phyloP scores from a whole-genome alignment of 2,113 vertebrate species.

The Mesocricetus auratus region DNA sequence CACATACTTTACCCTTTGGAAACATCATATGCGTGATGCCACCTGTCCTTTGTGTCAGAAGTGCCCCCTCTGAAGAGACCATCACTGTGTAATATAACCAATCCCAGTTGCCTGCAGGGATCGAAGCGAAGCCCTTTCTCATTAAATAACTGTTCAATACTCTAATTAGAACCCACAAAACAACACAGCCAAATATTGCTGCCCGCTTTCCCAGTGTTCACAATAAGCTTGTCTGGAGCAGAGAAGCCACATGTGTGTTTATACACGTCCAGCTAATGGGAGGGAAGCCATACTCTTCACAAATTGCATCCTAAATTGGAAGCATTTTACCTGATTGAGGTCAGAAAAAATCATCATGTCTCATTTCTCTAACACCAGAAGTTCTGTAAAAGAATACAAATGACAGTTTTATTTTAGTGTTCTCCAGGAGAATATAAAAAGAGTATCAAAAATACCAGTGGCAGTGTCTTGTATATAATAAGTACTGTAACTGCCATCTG shows the following conservation, averaged over 20 bases:
- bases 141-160: not conserved
- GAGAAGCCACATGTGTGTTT: not conserved
- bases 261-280: not conserved
- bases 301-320: slow-evolving; percentile 14
- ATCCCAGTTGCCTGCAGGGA: not conserved
- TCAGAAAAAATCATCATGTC: not conserved
- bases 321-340: slow-evolving; percentile 27
- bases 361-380: slow-evolving; percentile 57
- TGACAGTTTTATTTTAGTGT: slow-evolving; percentile 36
- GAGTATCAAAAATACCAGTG: not conserved
- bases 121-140: not conserved
- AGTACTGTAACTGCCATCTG: not conserved
- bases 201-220: not conserved
- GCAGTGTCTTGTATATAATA: not conserved
- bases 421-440: slow-evolving; percentile 3
- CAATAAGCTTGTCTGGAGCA: slow-evolving; percentile 22
- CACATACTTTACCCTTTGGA: not conserved
- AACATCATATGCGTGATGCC: not conserved
- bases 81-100: not conserved
- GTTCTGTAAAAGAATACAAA: slow-evolving; percentile 43
- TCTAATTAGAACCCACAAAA: not conserved
- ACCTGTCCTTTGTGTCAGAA: slow-evolving; percentile 3
- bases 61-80: not conserved
- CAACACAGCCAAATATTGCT: not conserved
- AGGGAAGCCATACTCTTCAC: slow-evolving; percentile 2